Base-by-base conservation (phyloP, 2,888 invertebrate species). In the Fragum whitleyi region DNA sequence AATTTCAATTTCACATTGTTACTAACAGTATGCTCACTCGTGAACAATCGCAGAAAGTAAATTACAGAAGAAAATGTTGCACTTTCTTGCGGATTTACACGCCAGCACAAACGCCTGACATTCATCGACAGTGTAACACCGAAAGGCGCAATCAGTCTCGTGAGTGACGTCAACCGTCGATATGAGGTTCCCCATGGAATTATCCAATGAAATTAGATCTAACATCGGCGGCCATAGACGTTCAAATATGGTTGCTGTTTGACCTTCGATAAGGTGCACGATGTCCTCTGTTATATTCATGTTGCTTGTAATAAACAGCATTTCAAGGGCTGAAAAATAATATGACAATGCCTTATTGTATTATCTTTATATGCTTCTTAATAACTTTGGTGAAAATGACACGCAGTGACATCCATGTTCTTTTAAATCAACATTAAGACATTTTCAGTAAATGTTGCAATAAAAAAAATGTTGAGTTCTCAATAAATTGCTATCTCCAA, bases 141-240 rank as follows among this genome's bases (percentile, higher is more conserved):
- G 81, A 84, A 86, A 90, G 21, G 90, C 90, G 70, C 90, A 90
- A 62, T 89, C 89, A 2, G 90, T 89, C 71, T 90, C 90, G 57
- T 87, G 87, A 19, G 85, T 69, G 11, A 89, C 88, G 65, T 77
- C 75, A 71, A 78, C 36, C 51, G 89, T 83, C 76, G 81, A 77
- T 55, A 85, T 47, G 57, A 77, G 72, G 72, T 36, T 73, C 9
- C n/a, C 39, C 61, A 65, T 39, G 36, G 69, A 55, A 28, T 68
- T 57, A 28, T 72, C 72, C 42, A 81, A 55, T 32, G 71, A 62
- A 42, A 87, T 77, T 14, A 67, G 32, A 26, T 86, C 80, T 21
- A 89, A 79, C 65, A 78, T 77, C n/a, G 90, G 90, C 23, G 90
- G 90, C 86, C 88, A 88, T 14, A 89, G 83, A 19, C 90, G 81